These are phyloP conservation scores for Hirudo medicinalis DNA, from an alignment of 1,140 invertebrate species.

Conservation along the genomic window DNA sequence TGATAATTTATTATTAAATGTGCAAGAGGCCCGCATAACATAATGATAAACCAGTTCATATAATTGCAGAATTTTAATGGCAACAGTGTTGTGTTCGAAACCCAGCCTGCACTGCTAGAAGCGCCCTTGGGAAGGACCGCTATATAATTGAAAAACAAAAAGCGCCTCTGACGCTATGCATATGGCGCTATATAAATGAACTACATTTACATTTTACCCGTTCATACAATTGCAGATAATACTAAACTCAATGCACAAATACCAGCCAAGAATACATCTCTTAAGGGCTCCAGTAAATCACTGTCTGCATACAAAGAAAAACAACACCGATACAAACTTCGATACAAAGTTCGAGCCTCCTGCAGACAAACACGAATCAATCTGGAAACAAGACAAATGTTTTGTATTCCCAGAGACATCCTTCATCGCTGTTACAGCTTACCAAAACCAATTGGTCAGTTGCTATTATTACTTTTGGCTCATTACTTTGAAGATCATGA, in stretches of 20 bases:
- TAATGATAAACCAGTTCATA: too few species aligned
- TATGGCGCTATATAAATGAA: too few species aligned
- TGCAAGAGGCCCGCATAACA: too few species aligned
- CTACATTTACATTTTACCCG: too few species aligned
- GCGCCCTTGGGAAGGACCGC: too few species aligned
- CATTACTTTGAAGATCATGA: not conserved
- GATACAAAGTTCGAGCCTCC: not conserved
- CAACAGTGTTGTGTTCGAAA: too few species aligned
- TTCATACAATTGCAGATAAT: constrained; percentile 57
- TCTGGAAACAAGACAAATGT: not conserved
- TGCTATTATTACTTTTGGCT: not conserved
- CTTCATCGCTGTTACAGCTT: constrained; percentile 83
- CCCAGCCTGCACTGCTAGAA: too few species aligned
- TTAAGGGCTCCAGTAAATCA: constrained; percentile 32
- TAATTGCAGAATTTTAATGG: too few species aligned
- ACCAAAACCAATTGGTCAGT: constrained; percentile 54
- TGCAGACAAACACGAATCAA: too few species aligned
- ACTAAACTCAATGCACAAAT: constrained; percentile 96
- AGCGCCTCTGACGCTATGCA: too few species aligned
- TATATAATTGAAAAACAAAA: too few species aligned
- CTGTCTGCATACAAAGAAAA: constrained; percentile 53
- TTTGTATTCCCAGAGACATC: constrained; percentile 50
- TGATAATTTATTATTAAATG: too few species aligned
- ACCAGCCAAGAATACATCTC: constrained; percentile 88
- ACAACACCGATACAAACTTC: constrained; percentile 68